Evolutionary conservation across 1,140 invertebrate genomes (phyloP), one percentile per base, ranked within the genome.

Genomic region (Hyphantria cunea): DNA sequence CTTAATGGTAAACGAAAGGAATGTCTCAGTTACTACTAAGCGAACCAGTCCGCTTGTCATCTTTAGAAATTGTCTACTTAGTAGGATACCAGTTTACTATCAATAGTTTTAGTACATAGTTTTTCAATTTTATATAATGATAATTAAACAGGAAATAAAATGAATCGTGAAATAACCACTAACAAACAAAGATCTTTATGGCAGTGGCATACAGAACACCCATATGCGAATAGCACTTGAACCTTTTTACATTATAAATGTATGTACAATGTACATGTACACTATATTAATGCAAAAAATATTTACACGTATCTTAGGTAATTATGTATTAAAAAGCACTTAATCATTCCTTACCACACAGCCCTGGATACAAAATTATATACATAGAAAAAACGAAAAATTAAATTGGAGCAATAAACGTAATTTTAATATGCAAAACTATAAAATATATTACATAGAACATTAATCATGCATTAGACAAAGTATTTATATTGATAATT

Each of bases 151-250:
- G 58, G 62, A 71, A 72, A 34, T 39, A 6, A 58, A 49, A 31
- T 49, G 11, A 33, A 48, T 39, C 33, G 25, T 49, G 47, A 25
- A 58, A 5, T 3, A 48, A 15, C 45, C 45, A 47, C 6, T 47
- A 51, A 51, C 12, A 39, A 70, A 72, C 62, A 73, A 74, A 75
- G 53, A 87, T 72, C 59, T 77, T 74, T 66, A 72, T 86, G 82
- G 85, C 83, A 88, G 82, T 87, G 87, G 78, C 81, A 80, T 84
- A 83, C 75, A 80, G 81, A 82, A 86, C 82, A 87, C 72, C 63
- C 86, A 86, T 80, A 82, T 78, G 86, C 78, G 70, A 80, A 82
- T 84, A 82, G 80, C 81, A 86, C 78, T 83, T 80, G 74, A 85
- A 86, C 78, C 73, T 75, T 82, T 87, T 80, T 77, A 76, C 72